Evolutionary conservation across 2,113 vertebrate genomes (phyloP).

Genomic region (Pygoscelis adeliae): DNA sequence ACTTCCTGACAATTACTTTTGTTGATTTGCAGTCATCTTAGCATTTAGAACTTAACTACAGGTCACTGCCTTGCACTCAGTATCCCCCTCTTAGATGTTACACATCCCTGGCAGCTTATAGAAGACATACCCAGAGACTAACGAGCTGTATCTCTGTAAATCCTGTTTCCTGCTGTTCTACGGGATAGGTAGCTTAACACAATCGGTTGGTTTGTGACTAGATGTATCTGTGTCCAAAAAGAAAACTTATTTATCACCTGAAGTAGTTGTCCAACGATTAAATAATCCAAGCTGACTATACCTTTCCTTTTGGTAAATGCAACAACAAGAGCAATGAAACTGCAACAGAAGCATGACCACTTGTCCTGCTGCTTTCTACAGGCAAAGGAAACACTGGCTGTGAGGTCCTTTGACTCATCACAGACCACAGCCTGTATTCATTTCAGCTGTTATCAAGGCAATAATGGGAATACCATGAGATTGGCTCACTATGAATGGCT

Average conservation of each 20-base stretch:
- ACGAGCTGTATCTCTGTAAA: neutral
- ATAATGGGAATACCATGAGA: neutral
- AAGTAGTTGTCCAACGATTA: neutral
- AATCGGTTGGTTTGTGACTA: neutral
- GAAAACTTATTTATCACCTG: neutral
- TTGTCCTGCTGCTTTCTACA: neutral
- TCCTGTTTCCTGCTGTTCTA: neutral
- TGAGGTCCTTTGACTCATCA: neutral
- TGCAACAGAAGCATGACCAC: fast-evolving
- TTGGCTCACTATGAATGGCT: neutral
- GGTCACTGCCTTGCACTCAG: fast-evolving
- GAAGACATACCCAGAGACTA: neutral
- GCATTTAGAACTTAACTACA: neutral
- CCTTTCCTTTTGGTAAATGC: neutral
- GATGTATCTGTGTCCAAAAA: neutral
- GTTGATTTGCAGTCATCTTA: neutral
- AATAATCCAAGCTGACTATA: neutral
- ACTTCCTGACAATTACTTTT: neutral
- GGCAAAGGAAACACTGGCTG: neutral
- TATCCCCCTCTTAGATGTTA: neutral
- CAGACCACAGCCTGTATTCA: neutral
- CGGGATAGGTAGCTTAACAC: neutral
- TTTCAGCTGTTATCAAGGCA: neutral
- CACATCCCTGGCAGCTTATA: neutral
- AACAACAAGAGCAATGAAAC: neutral